Base-by-base conservation (phyloP, 1,140 invertebrate species). In the Caenorhabditis latens region DNA sequence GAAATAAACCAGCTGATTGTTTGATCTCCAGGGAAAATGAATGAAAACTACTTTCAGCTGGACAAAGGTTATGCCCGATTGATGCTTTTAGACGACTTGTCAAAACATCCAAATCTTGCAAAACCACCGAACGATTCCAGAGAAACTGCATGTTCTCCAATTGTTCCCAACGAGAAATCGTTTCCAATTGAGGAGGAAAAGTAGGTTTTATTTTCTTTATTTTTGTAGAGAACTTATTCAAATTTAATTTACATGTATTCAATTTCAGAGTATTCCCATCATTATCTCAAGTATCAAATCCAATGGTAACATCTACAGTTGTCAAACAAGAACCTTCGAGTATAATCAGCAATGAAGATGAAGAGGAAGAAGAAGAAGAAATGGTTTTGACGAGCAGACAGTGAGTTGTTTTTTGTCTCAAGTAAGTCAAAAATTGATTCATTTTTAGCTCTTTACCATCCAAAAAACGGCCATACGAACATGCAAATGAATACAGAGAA, bases 301-400 rank as follows among this genome's bases (percentile, higher is more conserved):
- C 46, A 50, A 53, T 79, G 21, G 71, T 79, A 4, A n/a, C 71
- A 32, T 79, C 71, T 43, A 79, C 71, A 13, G 71, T 40, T 24
- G 19, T 50, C 14, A 48, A 53, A 79, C 43, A 79, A 11, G 71
- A 79, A 24, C 13, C 46, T 21, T 19, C 46, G 14, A 48, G 2
- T 50, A 4, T 6, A 32, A 11, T 24, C n/a, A 40, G 46, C 2
- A 42, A 71, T 2, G 42, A 5, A 14, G 46, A 13, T 19, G 71
- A 50, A 24, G 71, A 79, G n/a, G 71, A 79, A 19, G 71, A 79
- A 11, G 71, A 79, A 79, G 71, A 79, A 21, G 71, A 79, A 11
- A 50, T 79, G 32, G 6, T 14, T 24, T 24, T 50, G 16, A 79
- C 71, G 1, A 79, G 71, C 14, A 79, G 40, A 13, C 40, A 14